Evolutionary conservation across 2,888 invertebrate species (phyloP), one percentile per base, ranked within the genome.

Genomic region (Acronicta psi): DNA sequence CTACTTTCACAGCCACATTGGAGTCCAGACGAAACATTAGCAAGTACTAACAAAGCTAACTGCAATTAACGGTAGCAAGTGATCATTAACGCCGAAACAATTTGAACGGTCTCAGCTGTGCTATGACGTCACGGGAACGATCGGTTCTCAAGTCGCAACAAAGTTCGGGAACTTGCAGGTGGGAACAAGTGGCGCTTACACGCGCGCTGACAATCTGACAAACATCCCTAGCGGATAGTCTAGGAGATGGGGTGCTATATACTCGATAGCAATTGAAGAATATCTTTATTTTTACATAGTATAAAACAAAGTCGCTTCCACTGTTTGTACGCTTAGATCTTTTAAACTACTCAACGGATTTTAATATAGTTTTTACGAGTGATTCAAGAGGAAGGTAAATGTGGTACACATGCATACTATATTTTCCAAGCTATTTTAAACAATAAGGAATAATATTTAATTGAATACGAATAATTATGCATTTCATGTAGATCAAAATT

Each of bases 191-290:
- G 60, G 61, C 51, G 67, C 59, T 73, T 68, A 75, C 73, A 62
- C 50, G 71, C 62, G 67, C 76, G 76, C 77, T 81, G 77, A 80
- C 84, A 83, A 84, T 80, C 81, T 79, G 79, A 82, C 83, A 81
- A 85, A 83, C 81, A 80, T 79, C 71, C 76, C 79, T 67, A 66
- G 70, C 34, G 64, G 18, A n/a, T 75, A 76, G 77, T 42, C 23
- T 6, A 41, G 46, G 77, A 81, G 82, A 16, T 60, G 38, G 52
- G 0, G n/a, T 37, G 13, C 7, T 4, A 31, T 2, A 7, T 29
- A 14, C 13, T 31, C 31, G 31, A 10, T 29, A 14, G 25, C 14
- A 10, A 9, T 31, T 23, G 0, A 9, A 44, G 11, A 16, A 17
- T 44, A 16, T 31, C n/a, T n/a, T n/a, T n/a, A n/a, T n/a, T n/a